Conservation (phyloP, 2,797 vertebrate genomes). For the Acanthurus lineatus region DNA sequence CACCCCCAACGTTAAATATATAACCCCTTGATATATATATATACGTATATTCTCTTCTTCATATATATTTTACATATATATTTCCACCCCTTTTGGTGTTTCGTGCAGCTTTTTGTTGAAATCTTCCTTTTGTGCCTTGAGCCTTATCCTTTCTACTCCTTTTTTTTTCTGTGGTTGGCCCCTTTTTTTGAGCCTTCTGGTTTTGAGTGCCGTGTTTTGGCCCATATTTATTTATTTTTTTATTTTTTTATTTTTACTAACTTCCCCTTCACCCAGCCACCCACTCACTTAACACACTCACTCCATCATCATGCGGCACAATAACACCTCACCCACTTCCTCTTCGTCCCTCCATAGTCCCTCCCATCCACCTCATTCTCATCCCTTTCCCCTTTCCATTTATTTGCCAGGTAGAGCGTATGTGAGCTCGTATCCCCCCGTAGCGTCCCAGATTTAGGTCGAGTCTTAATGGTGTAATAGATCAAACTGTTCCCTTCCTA, state of each 20-base stretch:
- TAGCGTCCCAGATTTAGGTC: slow-evolving; percentile 53
- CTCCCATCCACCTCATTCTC: slow-evolving; percentile 48
- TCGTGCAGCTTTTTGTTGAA: slow-evolving; percentile 81
- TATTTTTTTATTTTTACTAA: slow-evolving; percentile 52
- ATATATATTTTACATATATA: slow-evolving; percentile 79
- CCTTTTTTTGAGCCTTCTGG: slow-evolving; percentile 67
- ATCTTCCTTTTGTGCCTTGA: slow-evolving; percentile 79
- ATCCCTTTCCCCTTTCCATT: slow-evolving; percentile 18
- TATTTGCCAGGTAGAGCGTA: slow-evolving; percentile 36
- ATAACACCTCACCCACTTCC: slow-evolving; percentile 70
- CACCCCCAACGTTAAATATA: slow-evolving; percentile 83
- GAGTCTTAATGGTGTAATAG: slow-evolving; percentile 28
- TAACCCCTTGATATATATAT: slow-evolving; percentile 80
- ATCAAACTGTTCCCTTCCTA: slow-evolving; percentile 38
- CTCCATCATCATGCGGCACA: slow-evolving; percentile 70
- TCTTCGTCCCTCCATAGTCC: slow-evolving; percentile 65
- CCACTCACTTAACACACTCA: slow-evolving; percentile 76
- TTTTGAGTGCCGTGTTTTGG: slow-evolving; percentile 81
- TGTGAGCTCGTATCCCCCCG: slow-evolving; percentile 38
- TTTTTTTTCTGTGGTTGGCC: slow-evolving; percentile 74
- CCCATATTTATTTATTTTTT: slow-evolving; percentile 51
- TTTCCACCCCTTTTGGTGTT: slow-evolving; percentile 79
- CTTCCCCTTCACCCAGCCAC: slow-evolving; percentile 62
- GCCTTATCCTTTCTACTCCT: slow-evolving; percentile 65
- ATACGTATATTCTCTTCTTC: slow-evolving; percentile 72